These are phyloP conservation scores for Orussus abietinus DNA, from an alignment of 1,140 invertebrate genomes.

Conservation along the genomic window DNA sequence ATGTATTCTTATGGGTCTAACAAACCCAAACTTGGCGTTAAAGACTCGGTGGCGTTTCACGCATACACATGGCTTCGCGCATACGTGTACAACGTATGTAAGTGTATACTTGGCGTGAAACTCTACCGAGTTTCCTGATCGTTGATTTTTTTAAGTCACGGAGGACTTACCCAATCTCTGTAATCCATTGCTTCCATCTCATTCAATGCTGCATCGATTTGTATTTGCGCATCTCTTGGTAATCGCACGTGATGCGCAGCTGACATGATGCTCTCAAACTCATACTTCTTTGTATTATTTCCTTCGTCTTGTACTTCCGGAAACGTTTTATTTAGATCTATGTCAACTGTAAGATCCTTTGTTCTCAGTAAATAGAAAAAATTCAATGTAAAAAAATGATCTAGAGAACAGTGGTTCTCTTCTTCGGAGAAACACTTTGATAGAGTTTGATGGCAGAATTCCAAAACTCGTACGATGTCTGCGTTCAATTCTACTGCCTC, in stretches of 20 bases:
- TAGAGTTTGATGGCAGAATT: conserved; percentile 55
- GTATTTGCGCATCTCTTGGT: conserved; percentile 69
- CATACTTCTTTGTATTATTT: conserved; percentile 20
- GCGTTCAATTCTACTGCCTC: conserved; percentile 50
- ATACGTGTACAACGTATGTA: no score
- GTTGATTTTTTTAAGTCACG: no score
- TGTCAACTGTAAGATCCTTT: conserved; percentile 20
- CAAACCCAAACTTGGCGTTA: no score
- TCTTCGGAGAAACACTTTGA: conserved; percentile 50
- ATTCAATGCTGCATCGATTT: conserved; percentile 74
- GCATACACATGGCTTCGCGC: no score
- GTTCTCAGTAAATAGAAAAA: conserved; percentile 49
- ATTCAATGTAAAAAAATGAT: conserved; percentile 57
- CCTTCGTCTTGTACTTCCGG: conserved; percentile 14
- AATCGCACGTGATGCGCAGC: conserved; percentile 61
- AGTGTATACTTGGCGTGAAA: no score
- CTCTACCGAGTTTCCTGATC: no score
- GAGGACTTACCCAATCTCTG: conserved; percentile 66
- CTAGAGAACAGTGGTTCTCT: conserved; percentile 45
- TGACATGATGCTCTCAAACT: conserved; percentile 42
- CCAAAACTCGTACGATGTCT: conserved; percentile 52
- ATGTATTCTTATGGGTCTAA: no score
- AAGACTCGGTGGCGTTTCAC: no score
- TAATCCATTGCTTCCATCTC: conserved; percentile 81
- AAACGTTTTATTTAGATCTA: background rate